Percentiles rank a stretch among this genome's conserved stretches.
These are phyloP conservation scores for Orchestes rusci DNA, from an alignment of 2,888 invertebrate species.

Conservation along the genomic window DNA sequence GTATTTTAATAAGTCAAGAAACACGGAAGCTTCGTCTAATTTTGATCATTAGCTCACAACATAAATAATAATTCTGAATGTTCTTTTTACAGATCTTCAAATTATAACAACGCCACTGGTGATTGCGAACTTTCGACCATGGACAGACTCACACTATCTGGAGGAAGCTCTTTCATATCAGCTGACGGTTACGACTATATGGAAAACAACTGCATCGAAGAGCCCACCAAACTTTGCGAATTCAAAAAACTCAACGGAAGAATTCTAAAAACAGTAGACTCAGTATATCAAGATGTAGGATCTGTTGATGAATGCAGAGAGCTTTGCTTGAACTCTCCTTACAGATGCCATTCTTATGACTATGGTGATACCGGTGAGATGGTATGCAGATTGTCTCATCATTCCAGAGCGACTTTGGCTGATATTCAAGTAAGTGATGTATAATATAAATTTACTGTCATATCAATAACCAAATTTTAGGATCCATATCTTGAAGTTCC, in stretches of 20 bases:
- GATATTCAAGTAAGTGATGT: constrained; percentile 65
- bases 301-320: constrained; percentile 83
- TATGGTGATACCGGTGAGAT: constrained; percentile 90
- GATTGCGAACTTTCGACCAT: constrained; percentile 84
- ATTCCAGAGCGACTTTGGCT: constrained; percentile 79
- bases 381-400: constrained; percentile 88
- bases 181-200: constrained; percentile 65
- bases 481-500: constrained; percentile 86
- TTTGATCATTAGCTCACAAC: too few species aligned
- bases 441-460: background rate
- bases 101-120: constrained; percentile 78
- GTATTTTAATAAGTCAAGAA: too few species aligned
- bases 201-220: constrained; percentile 90
- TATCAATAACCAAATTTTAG: constrained; percentile 42
- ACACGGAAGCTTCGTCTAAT: too few species aligned
- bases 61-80: too few species aligned
- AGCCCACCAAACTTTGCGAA: constrained; percentile 90
- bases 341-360: constrained; percentile 89
- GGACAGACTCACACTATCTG: constrained; percentile 84
- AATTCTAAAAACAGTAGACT: constrained; percentile 49
- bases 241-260: constrained; percentile 84
- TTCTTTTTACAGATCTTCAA: constrained; percentile 78
- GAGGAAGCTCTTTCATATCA: constrained; percentile 61
- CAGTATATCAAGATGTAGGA: constrained; percentile 84
- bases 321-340: constrained; percentile 81